Evolutionary conservation across 2,797 vertebrate genomes (phyloP).

Genomic region (Crenichthys baileyi): DNA sequence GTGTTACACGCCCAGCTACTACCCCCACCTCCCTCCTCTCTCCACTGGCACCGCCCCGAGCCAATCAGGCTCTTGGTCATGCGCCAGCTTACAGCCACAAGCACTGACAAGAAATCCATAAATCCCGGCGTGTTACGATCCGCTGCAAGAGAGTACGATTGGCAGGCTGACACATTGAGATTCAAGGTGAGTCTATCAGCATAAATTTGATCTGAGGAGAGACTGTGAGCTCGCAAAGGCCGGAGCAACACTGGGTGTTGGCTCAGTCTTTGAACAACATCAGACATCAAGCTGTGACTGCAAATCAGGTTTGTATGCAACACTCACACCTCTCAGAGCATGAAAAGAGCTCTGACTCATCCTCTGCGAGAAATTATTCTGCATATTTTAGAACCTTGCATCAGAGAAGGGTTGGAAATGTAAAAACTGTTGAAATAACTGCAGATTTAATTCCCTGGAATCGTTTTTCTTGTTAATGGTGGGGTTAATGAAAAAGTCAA

Average conservation of each 20-base stretch:
- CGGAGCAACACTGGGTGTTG: conserved; percentile 18
- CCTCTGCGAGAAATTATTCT: neutral
- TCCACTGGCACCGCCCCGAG: conserved; percentile 12
- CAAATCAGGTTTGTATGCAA: conserved; percentile 43
- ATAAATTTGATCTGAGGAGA: conserved; percentile 40
- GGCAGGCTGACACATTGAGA: conserved; percentile 22
- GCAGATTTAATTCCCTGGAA: fast-evolving
- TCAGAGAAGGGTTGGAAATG: neutral
- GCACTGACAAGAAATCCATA: conserved; percentile 45
- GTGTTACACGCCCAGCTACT: conserved; percentile 11
- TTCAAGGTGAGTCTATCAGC: conserved; percentile 54
- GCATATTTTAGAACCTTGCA: neutral
- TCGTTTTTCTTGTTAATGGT: neutral
- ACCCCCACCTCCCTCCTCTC: neutral
- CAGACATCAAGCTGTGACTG: conserved; percentile 44
- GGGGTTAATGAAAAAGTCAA: conserved; percentile 2
- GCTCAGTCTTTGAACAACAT: conserved; percentile 37
- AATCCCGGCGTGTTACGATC: conserved; percentile 19
- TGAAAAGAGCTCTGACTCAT: conserved; percentile 30
- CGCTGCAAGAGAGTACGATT: conserved; percentile 32
- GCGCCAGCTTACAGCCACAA: conserved; percentile 30
- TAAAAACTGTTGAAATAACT: neutral
- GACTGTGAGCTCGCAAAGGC: conserved; percentile 1
- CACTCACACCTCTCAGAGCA: conserved; percentile 6
- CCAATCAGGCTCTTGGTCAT: conserved; percentile 45